These are phyloP conservation scores for Melanaphis sacchari DNA, from an alignment of 1,140 invertebrate species.

Conservation along the genomic window DNA sequence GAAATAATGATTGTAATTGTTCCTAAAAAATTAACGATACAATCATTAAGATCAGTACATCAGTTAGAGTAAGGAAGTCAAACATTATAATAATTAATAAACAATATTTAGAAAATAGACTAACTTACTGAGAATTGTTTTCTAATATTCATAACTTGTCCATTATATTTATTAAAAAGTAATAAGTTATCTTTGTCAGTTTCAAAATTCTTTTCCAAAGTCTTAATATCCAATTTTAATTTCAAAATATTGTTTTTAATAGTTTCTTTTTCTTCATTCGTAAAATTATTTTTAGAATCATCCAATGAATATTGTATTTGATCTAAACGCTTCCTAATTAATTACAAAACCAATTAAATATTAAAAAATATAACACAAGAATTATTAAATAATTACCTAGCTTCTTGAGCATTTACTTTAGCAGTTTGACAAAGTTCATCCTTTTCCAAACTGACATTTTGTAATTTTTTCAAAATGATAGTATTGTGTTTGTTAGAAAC, in stretches of 20 bases:
- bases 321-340: conserved; percentile 29
- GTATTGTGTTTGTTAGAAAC: conserved; percentile 59
- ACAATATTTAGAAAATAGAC: not conserved
- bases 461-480: conserved; percentile 64
- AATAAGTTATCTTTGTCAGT: conserved; percentile 67
- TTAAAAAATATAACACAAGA: not conserved
- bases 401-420: conserved; percentile 65
- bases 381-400: conserved; percentile 60
- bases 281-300: not conserved
- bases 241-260: conserved; percentile 68
- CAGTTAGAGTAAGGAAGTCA: not conserved
- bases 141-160: conserved; percentile 73
- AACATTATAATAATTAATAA: not conserved
- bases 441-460: conserved; percentile 67
- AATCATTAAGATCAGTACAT: not conserved
- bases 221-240: conserved; percentile 69
- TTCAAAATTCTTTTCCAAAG: conserved; percentile 69
- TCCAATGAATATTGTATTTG: not conserved
- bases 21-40: conserved; percentile 64
- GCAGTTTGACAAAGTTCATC: conserved; percentile 66
- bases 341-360: not conserved
- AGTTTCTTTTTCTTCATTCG: conserved; percentile 14
- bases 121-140: conserved; percentile 68
- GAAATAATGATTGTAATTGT: conserved; percentile 77
- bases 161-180: conserved; percentile 76